Base-by-base conservation (phyloP, 2,888 invertebrate species). In the Cotesia congregata region DNA sequence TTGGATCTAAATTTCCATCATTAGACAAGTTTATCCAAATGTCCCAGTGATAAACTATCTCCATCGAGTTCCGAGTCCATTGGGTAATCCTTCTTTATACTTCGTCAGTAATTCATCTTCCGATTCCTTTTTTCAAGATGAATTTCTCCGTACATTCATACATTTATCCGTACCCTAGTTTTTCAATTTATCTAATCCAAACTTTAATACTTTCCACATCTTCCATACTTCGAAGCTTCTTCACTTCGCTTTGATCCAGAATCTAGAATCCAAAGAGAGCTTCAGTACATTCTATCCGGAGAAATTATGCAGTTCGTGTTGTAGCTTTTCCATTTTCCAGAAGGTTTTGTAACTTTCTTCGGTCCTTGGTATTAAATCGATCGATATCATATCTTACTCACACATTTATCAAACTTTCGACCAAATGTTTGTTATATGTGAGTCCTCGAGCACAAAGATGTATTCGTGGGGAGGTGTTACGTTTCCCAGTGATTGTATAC, bases 201-300 rank as follows among this genome's bases (percentile, higher is more conserved):
- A 50, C 50, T 50, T 50, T 50, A 50, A 50, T 50, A 50, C 50
- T 50, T 50, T 50, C 7, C 50, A 50, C 50, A 50, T 50, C 74
- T 83, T 78, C 82, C 12, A 50, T 50, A 50, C 50, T 50, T 50
- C 4, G 50, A 50, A 50, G 50, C 12, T 50, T 50, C 50, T 50
- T 50, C 50, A 50, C 12, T 50, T 50, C 50, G 12, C 9, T 50
- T 12, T 12, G 12, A 50, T 7, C 50, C 12, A 1, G 7, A 50
- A 7, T 50, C 50, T 6, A 12, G 30, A 30, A 30, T 30, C 9
- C 12, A 50, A 4, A 30, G 30, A 30, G 30, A 30, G 30, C 50
- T 12, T 50, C 50, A 12, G 50, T 50, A 50, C 50, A 50, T 50
- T 4, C 12, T 50, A 50, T 50, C 50, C 12, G 50, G 7, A 7